Evolutionary conservation across 1,140 invertebrate genomes (phyloP), one percentile per base, ranked within the genome.

Genomic region (Argopecten irradians): DNA sequence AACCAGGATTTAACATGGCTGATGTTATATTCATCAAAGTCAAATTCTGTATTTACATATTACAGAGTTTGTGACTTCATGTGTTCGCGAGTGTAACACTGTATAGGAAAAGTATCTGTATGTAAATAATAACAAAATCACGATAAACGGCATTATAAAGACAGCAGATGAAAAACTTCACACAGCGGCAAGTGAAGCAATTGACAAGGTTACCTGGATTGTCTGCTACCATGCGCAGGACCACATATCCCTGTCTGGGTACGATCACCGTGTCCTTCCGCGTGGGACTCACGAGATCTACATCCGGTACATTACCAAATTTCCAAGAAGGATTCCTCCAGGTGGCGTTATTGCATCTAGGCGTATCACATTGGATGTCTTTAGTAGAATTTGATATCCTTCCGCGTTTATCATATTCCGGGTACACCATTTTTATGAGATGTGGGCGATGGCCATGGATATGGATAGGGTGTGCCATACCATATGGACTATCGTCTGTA

Each of bases 211-310:
- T 85, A 88, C 90, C 90, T 36, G 90, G 90, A 84, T 89, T 91
- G 35, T 89, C 85, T 19, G 89, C 89, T 55, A 46, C 55, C 11
- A 90, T 28, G 36, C 89, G 34, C 19, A 90, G 22, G 19, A 90
- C 90, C 3, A 85, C 86, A n/a, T 90, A 90, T 0, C 90, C 90
- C 16, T 85, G 82, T 82, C 35, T 86, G 14, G 90, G 87, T 14
- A 90, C 28, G 43, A 34, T 43, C n/a, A 90, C 28, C 8, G 90
- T 89, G 84, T 90, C 90, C 46, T 90, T 90, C 34, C 34, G 71
- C 1, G 90, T 87, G 22, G 90, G 88, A 28, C 87, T 84, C 19
- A 43, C 83, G 5, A 87, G 34, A 55, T 89, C 87, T 16, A 89
- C 22, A 35, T 83, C 88, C 3, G 88, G 88, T 34, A 89, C 41